Evolutionary conservation across 1,140 invertebrate species (phyloP), one percentile per base, ranked within the genome.

Genomic region (Orchestia grillus): DNA sequence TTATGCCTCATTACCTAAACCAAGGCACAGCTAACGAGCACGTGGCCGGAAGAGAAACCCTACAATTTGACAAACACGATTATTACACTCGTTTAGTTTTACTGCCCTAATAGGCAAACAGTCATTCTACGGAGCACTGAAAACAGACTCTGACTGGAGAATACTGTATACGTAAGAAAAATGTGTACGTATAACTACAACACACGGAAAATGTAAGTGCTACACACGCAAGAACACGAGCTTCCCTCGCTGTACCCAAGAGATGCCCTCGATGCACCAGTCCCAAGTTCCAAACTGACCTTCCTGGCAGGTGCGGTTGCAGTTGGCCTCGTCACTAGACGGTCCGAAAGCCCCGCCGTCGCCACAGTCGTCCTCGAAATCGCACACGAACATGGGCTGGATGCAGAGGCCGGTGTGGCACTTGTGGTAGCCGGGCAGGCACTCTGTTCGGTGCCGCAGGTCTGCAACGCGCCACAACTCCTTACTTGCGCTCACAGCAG

Each of bases 281-380:
- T 53, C 19, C 47, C 47, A 53, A 19, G 47, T 19, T 53, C 6
- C 47, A 53, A 53, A 19, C 47, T 53, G 96, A 96, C 97, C 97
- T 19, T 97, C 97, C 23, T 97, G 96, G 97, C 97, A 98, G 15
- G 97, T 97, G 87, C 97, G 97, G 95, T 97, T 97, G 97, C 98
- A 98, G 96, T 97, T 97, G 28, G 97, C 95, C 97, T 98, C 98
- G 97, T 98, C 98, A 16, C 97, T 98, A 41, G 97, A 90, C n/a
- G 87, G 92, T 8, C 19, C 44, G 28, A 45, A 91, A 40, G 42
- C 15, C 41, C 96, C 87, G 4, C 95, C 97, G 97, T 98, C 97
- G 8, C 96, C 95, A 97, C 97, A 98, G 95, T 98, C 97, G 11
- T 96, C 95, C 36, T 97, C 97, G 0, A 97, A 97, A 96, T 98